These are phyloP conservation scores for Strigamia maritima DNA, from an alignment of 2,888 invertebrate genomes.

Conservation along the genomic window DNA sequence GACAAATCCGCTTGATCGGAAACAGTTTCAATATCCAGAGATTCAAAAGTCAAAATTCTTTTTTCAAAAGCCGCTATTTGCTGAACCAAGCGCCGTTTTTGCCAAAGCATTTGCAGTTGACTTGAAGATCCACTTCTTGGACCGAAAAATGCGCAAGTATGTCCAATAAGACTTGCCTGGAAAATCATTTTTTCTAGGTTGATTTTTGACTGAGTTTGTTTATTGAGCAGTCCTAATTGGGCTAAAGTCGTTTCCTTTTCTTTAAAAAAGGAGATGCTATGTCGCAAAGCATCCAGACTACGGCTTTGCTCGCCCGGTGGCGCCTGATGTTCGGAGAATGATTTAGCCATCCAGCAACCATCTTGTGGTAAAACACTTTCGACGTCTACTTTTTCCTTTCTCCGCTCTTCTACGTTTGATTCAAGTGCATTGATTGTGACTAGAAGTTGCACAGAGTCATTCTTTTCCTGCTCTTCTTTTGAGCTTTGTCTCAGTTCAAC, in stretches of 20 bases:
- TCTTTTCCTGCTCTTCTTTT: conserved; percentile 73
- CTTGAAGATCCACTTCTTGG: not conserved
- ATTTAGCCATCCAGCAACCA: too few relatives aligned
- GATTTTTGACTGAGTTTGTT: not conserved
- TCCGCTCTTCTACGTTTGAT: not conserved
- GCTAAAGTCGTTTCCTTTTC: not conserved
- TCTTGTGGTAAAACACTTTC: too few relatives aligned
- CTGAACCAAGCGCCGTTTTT: not conserved
- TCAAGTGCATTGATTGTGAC: conserved; percentile 70
- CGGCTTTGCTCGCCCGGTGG: too few relatives aligned
- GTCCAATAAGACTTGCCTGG: not conserved
- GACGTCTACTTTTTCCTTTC: not conserved
- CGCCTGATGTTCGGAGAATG: too few relatives aligned
- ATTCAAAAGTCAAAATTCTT: not conserved
- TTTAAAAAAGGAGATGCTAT: not conserved
- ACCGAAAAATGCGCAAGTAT: not conserved
- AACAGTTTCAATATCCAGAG: not conserved
- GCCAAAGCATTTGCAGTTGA: too few relatives aligned
- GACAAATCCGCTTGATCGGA: not conserved
- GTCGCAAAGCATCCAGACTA: not conserved
- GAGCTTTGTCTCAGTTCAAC: conserved; percentile 77
- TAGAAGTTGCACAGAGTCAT: conserved; percentile 75
- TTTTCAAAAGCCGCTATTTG: not conserved
- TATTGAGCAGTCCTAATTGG: not conserved
- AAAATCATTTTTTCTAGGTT: not conserved